Evolutionary conservation across 2,113 vertebrate species (phyloP), one percentile per base, ranked within the genome.

Genomic region (Eublepharis macularius): DNA sequence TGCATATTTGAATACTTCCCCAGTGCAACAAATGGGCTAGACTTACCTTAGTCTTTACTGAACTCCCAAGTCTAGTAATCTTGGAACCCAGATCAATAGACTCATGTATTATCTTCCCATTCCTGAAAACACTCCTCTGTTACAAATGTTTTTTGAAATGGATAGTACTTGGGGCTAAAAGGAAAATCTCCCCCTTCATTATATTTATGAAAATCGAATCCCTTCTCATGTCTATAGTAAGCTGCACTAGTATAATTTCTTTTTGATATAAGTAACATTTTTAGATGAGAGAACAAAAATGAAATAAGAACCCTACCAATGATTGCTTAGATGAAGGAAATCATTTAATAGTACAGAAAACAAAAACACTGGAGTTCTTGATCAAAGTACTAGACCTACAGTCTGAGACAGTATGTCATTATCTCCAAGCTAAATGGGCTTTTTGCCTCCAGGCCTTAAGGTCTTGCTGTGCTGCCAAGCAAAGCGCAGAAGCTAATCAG

Each of bases 391-490:
- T 34, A 75, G 4, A 9, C 47, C 41, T 75, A 87, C 76, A 65
- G 29, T 24, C 76, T 63, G 4, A 0, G 0, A 81, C 83, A 80
- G 9, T 60, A 60, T 89, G 74, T 6, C n/a, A 16, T 57, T 32
- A 81, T 34, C 41, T 73, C 39, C 79, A 80, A 88, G 90, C 80
- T 29, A 65, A 77, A 82, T 86, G 1, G 41, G 41, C 1, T 80
- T 80, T 86, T 6, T 43, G 7, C 24, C 60, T 76, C 49, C 24
- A 45, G 79, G 65, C 32, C 9, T 11, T 12, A 34, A 13, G 51
- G 24, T 74, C 54, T 73, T 84, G 41, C 75, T 80, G 32, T 1
- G 10, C 29, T 66, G 73, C 86, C 43, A 81, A 63, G 60, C 60
- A 63, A 65, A 29, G 0, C 19, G 14, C 43, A 68, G n/a, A 70